These are phyloP conservation scores for Pelobates cultripes DNA, from an alignment of 2,797 vertebrate genomes.

Conservation along the genomic window DNA sequence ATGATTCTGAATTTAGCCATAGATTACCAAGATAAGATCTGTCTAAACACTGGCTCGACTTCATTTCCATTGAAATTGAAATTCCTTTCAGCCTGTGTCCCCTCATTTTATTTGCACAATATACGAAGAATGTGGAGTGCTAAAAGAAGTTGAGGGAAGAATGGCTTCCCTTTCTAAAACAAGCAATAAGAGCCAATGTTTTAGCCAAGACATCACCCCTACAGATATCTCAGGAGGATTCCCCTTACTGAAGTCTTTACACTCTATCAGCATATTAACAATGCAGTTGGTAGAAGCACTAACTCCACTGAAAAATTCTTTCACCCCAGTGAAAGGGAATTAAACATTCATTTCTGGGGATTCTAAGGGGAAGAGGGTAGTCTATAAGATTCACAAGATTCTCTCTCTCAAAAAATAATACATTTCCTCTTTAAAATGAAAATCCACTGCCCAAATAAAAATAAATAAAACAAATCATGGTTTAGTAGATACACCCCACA, in stretches of 20 bases:
- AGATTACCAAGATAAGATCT: conserved; percentile 5
- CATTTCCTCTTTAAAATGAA: too few species aligned
- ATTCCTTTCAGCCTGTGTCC: conserved; percentile 3
- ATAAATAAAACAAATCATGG: too few species aligned
- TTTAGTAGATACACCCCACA: too few species aligned
- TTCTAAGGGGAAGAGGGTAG: too few species aligned
- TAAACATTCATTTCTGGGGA: too few species aligned
- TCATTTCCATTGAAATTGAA: conserved; percentile 16
- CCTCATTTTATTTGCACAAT: conserved; percentile 27
- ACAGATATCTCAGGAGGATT: conserved; percentile 30
- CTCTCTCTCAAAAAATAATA: too few species aligned
- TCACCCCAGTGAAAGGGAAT: background rate
- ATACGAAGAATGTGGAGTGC: conserved; percentile 42
- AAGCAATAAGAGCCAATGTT: conserved; percentile 21
- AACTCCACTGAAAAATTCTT: background rate
- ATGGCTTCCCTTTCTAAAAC: conserved; percentile 37
- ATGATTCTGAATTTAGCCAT: background rate
- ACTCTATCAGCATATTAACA: conserved; percentile 14
- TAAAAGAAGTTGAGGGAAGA: conserved; percentile 29
- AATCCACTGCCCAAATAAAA: too few species aligned
- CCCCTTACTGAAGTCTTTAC: conserved; percentile 5
- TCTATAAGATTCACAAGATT: too few species aligned
- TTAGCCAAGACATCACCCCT: conserved; percentile 33
- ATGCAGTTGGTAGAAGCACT: conserved; percentile 1
- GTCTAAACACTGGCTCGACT: background rate